Conservation (phyloP, 2,797 vertebrate genomes). For the Manis javanica region DNA sequence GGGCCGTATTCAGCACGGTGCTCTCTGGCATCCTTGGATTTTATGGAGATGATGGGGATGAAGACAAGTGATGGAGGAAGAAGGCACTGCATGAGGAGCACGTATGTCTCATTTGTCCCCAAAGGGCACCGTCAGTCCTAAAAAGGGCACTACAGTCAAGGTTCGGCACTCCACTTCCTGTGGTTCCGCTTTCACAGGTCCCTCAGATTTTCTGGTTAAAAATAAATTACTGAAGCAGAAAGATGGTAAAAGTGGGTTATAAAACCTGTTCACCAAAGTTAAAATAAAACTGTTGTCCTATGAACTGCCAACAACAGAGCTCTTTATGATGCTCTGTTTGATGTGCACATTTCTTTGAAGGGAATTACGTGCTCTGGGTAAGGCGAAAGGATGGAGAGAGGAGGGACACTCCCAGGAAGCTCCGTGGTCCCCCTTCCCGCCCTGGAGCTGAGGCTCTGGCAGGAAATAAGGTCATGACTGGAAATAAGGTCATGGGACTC, state of each 20-base stretch:
- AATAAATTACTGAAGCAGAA: constrained; percentile 69
- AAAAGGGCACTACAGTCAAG: not conserved
- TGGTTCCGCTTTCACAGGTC: constrained; percentile 60
- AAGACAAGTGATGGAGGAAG: not conserved
- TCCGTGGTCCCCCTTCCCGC: not conserved
- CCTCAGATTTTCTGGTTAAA: constrained; percentile 57
- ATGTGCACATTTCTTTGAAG: constrained; percentile 49
- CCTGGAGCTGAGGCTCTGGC: not conserved
- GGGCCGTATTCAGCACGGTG: not conserved
- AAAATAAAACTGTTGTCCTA: not conserved
- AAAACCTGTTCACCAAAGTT: constrained; percentile 64
- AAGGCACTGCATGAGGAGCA: constrained; percentile 6
- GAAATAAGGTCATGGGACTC: not conserved
- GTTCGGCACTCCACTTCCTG: constrained; percentile 65
- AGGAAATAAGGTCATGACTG: not conserved
- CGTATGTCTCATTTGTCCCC: not conserved
- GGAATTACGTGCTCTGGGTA: not conserved
- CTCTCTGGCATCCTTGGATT: not conserved
- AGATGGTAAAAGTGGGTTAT: constrained; percentile 63
- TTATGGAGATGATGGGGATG: not conserved
- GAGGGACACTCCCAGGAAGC: not conserved
- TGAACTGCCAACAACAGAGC: not conserved
- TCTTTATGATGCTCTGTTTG: constrained; percentile 7
- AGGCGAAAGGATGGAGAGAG: constrained; percentile 29
- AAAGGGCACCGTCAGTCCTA: not conserved